Evolutionary conservation across 2,888 invertebrate species (phyloP).

Genomic region (Euclidia mi): DNA sequence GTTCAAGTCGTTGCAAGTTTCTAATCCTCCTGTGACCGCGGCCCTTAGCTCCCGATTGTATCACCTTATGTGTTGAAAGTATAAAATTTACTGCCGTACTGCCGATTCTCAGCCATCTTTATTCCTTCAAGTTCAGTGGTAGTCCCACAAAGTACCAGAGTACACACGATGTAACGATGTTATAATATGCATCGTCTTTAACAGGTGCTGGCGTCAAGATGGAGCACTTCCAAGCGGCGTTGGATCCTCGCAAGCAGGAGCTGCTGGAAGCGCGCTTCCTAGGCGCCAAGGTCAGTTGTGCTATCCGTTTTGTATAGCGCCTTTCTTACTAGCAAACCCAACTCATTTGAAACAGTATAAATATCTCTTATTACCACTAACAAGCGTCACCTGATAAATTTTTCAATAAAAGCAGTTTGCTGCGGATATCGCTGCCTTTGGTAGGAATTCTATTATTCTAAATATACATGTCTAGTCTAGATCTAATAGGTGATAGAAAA

Average conservation of each 20-base stretch:
- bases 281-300: conserved; percentile 96
- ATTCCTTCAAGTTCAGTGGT: neutral
- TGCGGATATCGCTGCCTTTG: too few relatives aligned
- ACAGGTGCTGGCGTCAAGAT: conserved; percentile 97
- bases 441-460: too few relatives aligned
- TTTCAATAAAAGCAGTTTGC: neutral
- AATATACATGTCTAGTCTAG: too few relatives aligned
- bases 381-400: conserved; percentile 21
- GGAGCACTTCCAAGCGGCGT: conserved; percentile 98
- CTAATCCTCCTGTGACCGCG: too few relatives aligned
- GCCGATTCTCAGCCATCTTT: neutral
- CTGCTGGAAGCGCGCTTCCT: conserved; percentile 99
- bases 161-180: conserved; percentile 23
- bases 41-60: too few relatives aligned
- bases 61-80: too few relatives aligned
- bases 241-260: conserved; percentile 99
- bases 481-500: too few relatives aligned
- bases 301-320: conserved; percentile 12
- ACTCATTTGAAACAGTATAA: conserved; percentile 11
- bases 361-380: conserved; percentile 26
- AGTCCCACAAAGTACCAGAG: neutral
- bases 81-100: too few relatives aligned
- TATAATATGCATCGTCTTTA: conserved; percentile 63
- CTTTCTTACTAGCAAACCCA: conserved; percentile 11
- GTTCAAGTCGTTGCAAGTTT: too few relatives aligned